Conservation (phyloP, 1,140 invertebrate genomes). For the Sweltsa coloradensis region DNA sequence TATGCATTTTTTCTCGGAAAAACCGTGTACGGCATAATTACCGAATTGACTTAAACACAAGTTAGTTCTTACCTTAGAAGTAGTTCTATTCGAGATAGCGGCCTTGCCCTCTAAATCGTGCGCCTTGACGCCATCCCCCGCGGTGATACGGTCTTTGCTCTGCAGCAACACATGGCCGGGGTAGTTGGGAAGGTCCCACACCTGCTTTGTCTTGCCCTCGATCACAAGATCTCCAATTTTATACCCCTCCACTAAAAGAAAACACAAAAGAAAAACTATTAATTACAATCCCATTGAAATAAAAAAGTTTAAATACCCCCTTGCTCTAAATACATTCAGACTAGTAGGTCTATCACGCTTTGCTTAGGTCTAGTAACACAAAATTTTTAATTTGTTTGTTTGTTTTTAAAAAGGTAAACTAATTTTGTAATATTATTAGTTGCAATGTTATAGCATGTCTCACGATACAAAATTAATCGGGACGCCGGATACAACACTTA, state of each 20-base stretch:
- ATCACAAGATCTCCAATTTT: conserved; percentile 61
- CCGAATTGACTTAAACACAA: too few species aligned
- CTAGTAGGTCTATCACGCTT: too few species aligned
- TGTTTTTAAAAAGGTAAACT: too few species aligned
- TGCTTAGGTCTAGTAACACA: too few species aligned
- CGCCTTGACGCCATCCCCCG: conserved; percentile 83
- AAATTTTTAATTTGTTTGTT: too few species aligned
- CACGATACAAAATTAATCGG: too few species aligned
- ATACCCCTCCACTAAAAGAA: conserved; percentile 42
- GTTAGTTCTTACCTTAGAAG: conserved; percentile 81
- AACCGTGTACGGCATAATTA: too few species aligned
- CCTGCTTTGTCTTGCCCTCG: conserved; percentile 94
- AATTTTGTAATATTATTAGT: too few species aligned
- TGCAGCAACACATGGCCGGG: conserved; percentile 59
- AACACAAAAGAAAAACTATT: conserved; percentile 4
- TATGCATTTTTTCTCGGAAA: too few species aligned
- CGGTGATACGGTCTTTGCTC: conserved; percentile 93
- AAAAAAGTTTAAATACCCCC: neutral
- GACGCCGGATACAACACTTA: too few species aligned
- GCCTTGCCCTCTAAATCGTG: conserved; percentile 89
- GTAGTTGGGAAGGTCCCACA: conserved; percentile 59
- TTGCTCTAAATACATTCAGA: too few species aligned
- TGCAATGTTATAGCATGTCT: too few species aligned
- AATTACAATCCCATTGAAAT: neutral
- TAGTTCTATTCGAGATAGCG: conserved; percentile 83